These are phyloP conservation scores for Crotalus viridis DNA, from an alignment of 2,113 vertebrate genomes.

Conservation along the genomic window DNA sequence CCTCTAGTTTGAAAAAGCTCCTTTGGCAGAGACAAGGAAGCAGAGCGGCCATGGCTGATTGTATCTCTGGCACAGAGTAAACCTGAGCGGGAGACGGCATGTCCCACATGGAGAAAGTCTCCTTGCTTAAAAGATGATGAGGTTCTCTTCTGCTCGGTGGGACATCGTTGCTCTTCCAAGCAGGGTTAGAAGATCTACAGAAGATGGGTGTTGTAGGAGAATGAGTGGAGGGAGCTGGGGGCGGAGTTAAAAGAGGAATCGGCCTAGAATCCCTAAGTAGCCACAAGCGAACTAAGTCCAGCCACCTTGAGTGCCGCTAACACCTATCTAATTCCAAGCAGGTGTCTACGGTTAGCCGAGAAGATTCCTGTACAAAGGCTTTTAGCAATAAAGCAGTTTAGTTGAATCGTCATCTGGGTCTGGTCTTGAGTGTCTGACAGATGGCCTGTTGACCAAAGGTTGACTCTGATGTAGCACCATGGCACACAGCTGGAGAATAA, in stretches of 20 bases:
- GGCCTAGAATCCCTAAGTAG: not conserved
- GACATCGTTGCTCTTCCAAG: not conserved
- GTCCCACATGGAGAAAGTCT: too few species aligned
- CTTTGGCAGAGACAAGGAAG: rapidly evolving
- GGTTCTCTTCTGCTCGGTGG: not conserved
- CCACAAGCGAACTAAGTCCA: not conserved
- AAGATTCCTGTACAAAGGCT: not conserved
- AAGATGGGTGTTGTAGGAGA: not conserved
- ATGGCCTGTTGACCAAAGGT: not conserved
- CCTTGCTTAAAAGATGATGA: not conserved
- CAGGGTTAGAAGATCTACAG: not conserved
- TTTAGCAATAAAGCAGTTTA: not conserved
- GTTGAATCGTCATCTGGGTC: not conserved
- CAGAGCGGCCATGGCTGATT: not conserved
- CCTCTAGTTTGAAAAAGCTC: constrained; percentile 21
- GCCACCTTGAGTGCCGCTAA: not conserved
- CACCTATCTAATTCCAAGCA: not conserved
- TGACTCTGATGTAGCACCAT: not conserved
- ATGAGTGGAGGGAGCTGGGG: not conserved
- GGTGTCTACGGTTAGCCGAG: not conserved
- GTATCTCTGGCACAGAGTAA: not conserved
- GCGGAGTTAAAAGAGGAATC: not conserved
- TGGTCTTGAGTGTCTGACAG: not conserved
- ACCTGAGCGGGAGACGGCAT: not conserved
- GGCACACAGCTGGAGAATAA: not conserved